A percentile compares a stretch with the other conserved stretches of the same genome.
These are phyloP conservation scores for Plutomurus gul DNA, from an alignment of 1,140 invertebrate genomes.

Conservation along the genomic window DNA sequence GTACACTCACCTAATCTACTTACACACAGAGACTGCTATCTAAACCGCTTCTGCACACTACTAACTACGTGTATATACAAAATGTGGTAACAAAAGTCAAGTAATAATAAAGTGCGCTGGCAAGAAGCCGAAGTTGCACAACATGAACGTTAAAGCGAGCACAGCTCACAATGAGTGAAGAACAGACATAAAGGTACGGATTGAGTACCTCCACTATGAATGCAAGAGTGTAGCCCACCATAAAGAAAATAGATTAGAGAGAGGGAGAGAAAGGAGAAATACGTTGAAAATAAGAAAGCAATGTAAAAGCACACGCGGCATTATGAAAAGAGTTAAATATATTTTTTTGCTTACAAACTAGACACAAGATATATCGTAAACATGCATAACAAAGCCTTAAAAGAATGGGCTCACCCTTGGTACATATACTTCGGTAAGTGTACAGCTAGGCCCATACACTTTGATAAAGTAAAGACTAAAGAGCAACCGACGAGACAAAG, in stretches of 20 bases:
- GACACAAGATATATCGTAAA: conserved; percentile 15
- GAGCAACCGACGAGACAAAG: background rate
- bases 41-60: background rate
- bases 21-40: no score
- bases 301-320: background rate
- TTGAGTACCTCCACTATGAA: conserved; percentile 1
- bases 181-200: background rate
- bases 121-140: background rate
- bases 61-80: background rate
- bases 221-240: background rate
- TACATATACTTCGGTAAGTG: background rate
- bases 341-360: background rate
- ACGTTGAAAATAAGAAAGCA: background rate
- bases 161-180: background rate
- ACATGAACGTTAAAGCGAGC: conserved; percentile 1
- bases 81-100: background rate
- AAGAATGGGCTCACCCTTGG: background rate
- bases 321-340: background rate
- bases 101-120: conserved; percentile 14
- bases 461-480: background rate
- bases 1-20: no score
- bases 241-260: conserved; percentile 22
- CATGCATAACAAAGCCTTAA: background rate
- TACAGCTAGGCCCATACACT: no score
- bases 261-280: background rate